These are phyloP conservation scores for Chrysotoxum bicinctum DNA, from an alignment of 2,888 invertebrate genomes.

Conservation along the genomic window DNA sequence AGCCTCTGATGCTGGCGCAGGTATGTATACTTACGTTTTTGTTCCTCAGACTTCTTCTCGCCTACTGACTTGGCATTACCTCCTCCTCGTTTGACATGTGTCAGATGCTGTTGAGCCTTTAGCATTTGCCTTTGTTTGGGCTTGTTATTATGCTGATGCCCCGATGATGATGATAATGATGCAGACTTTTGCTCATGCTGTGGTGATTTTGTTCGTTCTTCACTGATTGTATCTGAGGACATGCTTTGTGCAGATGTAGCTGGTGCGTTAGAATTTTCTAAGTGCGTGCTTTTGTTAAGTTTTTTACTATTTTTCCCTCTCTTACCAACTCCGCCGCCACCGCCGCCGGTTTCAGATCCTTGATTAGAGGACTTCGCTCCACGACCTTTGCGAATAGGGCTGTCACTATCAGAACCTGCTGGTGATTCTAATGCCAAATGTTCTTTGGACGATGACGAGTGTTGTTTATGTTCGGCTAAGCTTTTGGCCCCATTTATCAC, in stretches of 20 bases:
- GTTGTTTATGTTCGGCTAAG: slow-evolving; percentile 69
- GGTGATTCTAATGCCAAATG: slow-evolving; percentile 72
- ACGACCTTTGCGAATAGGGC: slow-evolving; percentile 77
- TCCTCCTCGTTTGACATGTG: slow-evolving; percentile 77
- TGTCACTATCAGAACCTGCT: slow-evolving; percentile 73
- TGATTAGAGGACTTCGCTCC: slow-evolving; percentile 73
- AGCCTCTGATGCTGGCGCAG: neutral
- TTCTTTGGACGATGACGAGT: slow-evolving; percentile 54
- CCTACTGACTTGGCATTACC: slow-evolving; percentile 74
- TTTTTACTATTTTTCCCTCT: slow-evolving; percentile 78
- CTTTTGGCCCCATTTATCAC: slow-evolving; percentile 76
- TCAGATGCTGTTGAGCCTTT: slow-evolving; percentile 77
- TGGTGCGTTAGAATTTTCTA: slow-evolving; percentile 73
- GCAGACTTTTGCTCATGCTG: slow-evolving; percentile 48
- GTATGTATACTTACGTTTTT: slow-evolving; percentile 63
- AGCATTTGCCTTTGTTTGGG: slow-evolving; percentile 77
- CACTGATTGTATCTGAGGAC: slow-evolving; percentile 58
- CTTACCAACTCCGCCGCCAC: slow-evolving; percentile 76
- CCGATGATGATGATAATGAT: slow-evolving; percentile 27
- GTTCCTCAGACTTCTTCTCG: slow-evolving; percentile 69
- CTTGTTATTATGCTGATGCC: slow-evolving; percentile 73
- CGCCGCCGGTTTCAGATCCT: slow-evolving; percentile 58
- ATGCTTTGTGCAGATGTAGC: slow-evolving; percentile 74
- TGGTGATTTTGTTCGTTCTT: slow-evolving; percentile 42
- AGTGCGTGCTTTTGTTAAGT: slow-evolving; percentile 74